These are phyloP conservation scores for Palythoa heliodiscus DNA, from an alignment of 92 coral and sea anemone species.

Conservation along the genomic window DNA sequence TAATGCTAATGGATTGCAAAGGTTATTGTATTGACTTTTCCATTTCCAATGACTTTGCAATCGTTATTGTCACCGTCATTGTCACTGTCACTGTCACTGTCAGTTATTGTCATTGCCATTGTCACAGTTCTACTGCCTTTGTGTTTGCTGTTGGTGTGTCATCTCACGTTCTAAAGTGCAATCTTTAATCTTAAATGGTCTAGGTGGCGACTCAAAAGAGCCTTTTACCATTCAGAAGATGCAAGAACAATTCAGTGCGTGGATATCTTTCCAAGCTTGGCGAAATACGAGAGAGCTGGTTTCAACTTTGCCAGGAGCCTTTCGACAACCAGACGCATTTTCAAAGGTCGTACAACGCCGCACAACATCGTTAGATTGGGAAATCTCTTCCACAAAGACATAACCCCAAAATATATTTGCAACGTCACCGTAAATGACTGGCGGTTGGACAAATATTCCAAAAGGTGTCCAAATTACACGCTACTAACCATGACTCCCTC, in stretches of 20 bases:
- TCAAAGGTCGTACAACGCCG: neutral
- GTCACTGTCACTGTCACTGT: too few species aligned
- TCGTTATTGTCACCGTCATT: neutral
- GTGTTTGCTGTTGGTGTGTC: neutral
- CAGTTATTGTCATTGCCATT: neutral
- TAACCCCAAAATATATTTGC: constrained; percentile 28
- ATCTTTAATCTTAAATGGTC: neutral
- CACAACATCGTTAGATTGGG: constrained; percentile 6
- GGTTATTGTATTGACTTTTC: too few species aligned
- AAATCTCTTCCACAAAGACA: neutral
- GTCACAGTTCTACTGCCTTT: neutral
- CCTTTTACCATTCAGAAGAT: constrained; percentile 25
- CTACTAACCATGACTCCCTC: constrained; percentile 46
- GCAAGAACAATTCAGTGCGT: constrained; percentile 20
- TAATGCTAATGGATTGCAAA: too few species aligned
- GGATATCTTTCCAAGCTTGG: constrained; percentile 34
- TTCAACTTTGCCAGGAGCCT: neutral
- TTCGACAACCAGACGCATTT: neutral
- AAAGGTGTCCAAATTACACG: constrained; percentile 18
- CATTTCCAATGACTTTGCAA: too few species aligned
- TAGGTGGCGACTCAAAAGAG: constrained; percentile 34
- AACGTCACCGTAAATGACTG: constrained; percentile 67
- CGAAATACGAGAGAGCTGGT: constrained; percentile 20
- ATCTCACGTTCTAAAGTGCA: neutral
- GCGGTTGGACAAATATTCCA: constrained; percentile 24